A percentile compares a stretch with the other conserved stretches of the same genome.
phyloP scores from a whole-genome alignment of 2,797 vertebrate genomes.

The Acanthis flammea region DNA sequence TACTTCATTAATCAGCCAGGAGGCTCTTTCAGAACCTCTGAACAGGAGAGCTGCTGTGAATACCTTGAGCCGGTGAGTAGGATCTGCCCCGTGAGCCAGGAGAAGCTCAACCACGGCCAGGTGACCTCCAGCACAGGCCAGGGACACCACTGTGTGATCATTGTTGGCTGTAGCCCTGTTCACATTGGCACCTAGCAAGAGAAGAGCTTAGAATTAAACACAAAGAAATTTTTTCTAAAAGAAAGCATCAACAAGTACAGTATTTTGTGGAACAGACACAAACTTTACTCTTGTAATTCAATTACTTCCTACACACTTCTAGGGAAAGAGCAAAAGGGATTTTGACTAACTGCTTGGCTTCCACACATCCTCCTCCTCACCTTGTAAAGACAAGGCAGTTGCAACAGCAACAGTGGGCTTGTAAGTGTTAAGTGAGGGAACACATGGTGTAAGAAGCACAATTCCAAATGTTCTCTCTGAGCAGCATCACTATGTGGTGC shows the following conservation, averaged over 20 bases:
- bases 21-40: neutral
- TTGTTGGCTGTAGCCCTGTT: slow-evolving; percentile 98
- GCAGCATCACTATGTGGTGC: neutral
- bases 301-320: neutral
- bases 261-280: neutral
- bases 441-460: neutral
- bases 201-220: neutral
- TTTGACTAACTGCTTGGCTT: neutral
- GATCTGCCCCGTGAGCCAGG: slow-evolving; percentile 95
- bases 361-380: neutral
- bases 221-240: neutral
- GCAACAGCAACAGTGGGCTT: neutral
- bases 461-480: neutral
- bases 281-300: neutral
- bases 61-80: slow-evolving; percentile 98
- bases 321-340: neutral
- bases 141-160: slow-evolving; percentile 97
- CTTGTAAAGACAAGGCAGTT: neutral
- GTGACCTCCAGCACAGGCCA: slow-evolving; percentile 97
- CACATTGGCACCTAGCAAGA: slow-evolving; percentile 91
- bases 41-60: neutral
- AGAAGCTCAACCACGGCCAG: slow-evolving; percentile 96
- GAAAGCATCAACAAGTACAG: neutral
- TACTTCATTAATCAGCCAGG: neutral
- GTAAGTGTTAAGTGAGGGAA: neutral